Evolutionary conservation across 1,140 invertebrate species (phyloP), one percentile per base, ranked within the genome.

Genomic region (Polypedilum vanderplanki): DNA sequence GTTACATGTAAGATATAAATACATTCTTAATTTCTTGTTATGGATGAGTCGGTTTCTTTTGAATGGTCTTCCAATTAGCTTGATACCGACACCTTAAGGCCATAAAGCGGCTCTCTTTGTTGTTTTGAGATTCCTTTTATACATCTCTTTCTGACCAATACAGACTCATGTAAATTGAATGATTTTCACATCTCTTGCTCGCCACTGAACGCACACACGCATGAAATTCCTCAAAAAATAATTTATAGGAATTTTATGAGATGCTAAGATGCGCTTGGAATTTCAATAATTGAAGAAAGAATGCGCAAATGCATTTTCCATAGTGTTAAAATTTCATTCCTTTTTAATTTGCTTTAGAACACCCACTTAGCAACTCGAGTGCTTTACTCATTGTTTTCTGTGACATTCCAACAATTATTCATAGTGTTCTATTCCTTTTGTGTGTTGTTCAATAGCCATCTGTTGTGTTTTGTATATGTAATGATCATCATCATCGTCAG

Each of bases 1-100:
- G 65, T 70, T 70, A 70, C 65, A 70, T 22, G 46, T 70, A 70
- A 70, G 65, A 70, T 70, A 70, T 70, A 70, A 70, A 70, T 70
- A 70, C 65, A 70, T 70, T 70, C 65, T 70, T 70, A 70, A 70
- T 70, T 70, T 70, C 65, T 70, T 70, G 65, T 70, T 70, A 70
- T 70, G 65, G 65, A 70, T 70, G 65, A 22, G 65, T 70, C 65
- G 65, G 65, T 70, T 70, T 70, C 65, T 70, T 70, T 70, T 70
- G 65, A 70, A 70, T 70, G 65, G 65, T 70, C 65, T 70, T 70
- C 65, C 65, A 70, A 70, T 70, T 70, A 70, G 65, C 65, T 70
- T 20, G 18, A 70, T 22, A 70, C 65, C 65, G 65, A 70, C 65
- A 70, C 65, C 65, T 70, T 70, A 18, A 22, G 65, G 65, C 65